These are phyloP conservation scores for Poeciliopsis gracilis DNA, from an alignment of 2,797 vertebrate genomes.

Conservation along the genomic window DNA sequence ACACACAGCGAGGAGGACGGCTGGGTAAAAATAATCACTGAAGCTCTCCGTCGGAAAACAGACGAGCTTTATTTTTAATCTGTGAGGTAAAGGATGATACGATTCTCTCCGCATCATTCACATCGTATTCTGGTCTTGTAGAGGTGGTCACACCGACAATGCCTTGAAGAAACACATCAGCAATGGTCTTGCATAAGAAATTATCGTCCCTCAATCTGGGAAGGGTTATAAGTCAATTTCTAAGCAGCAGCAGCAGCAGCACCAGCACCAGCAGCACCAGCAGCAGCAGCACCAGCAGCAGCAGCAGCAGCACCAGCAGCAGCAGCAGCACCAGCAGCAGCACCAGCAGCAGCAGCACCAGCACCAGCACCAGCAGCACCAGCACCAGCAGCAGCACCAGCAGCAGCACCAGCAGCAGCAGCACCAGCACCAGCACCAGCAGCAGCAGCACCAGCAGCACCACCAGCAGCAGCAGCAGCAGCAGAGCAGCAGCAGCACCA, in stretches of 20 bases:
- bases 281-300: constrained; percentile 6
- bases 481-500: constrained; percentile 10
- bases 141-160: background rate
- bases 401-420: constrained; percentile 7
- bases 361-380: no score
- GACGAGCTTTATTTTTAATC: background rate
- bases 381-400: constrained; percentile 13
- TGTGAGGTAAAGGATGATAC: background rate
- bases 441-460: constrained; percentile 3
- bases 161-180: background rate
- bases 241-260: constrained; percentile 8
- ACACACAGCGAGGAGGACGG: background rate
- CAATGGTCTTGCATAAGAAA: background rate
- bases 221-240: background rate
- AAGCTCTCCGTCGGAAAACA: background rate
- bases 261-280: constrained; percentile 9
- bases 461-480: constrained; percentile 11
- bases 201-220: background rate
- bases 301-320: constrained; percentile 13
- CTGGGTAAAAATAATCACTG: background rate
- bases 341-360: constrained; percentile 5
- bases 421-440: constrained; percentile 9
- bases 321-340: constrained; percentile 5
- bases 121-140: background rate
- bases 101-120: background rate